Base-by-base conservation (phyloP, 2,113 vertebrate species). In the Pholis gunnellus region DNA sequence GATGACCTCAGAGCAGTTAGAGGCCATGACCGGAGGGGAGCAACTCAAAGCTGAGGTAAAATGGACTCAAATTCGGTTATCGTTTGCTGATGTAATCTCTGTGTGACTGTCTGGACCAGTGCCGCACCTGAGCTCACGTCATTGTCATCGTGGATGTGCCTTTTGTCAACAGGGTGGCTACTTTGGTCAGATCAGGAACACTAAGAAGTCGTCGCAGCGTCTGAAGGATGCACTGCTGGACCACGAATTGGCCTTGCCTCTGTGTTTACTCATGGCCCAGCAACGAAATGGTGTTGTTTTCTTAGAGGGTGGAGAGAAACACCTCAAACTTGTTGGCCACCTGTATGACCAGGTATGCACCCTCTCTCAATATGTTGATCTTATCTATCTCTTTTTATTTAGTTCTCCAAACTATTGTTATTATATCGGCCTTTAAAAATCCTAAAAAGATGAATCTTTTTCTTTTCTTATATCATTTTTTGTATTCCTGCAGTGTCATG, bases 141-240 rank as follows among this genome's bases (percentile, higher is more conserved):
- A 4, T 10, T 10, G 2, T 46, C 7, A 2, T 59, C 13, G 40
- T 70, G 44, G 56, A n/a, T 81, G 29, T 71, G 38, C 22, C 8
- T 76, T 46, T 5, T 75, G 15, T 85, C 75, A 22, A n/a, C 86
- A 99, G 98, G 98, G 98, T 25, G 98, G 98, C 63, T 99, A 99
- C 94, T 99, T 99, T 56, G 98, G 98, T 27, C 98, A 99, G 88
- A 99, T 99, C 86, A 95, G 98, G 88, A 99, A 99, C 95, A 99
- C 98, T 13, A 99, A 99, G 93, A 99, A 99, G 79, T 99, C 98
- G 0, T 99, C 98, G 48, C 98, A 99, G 89, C 96, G 98, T 40
- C 92, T 99, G 90, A 99, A 99, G 92, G 98, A 99, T 71, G 96
- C 96, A 0, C 95, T 99, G 14, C 83, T 99, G 83, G 97, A 99